Evolutionary conservation across 2,797 vertebrate genomes (phyloP).

Genomic region (Neostethus bicornis): DNA sequence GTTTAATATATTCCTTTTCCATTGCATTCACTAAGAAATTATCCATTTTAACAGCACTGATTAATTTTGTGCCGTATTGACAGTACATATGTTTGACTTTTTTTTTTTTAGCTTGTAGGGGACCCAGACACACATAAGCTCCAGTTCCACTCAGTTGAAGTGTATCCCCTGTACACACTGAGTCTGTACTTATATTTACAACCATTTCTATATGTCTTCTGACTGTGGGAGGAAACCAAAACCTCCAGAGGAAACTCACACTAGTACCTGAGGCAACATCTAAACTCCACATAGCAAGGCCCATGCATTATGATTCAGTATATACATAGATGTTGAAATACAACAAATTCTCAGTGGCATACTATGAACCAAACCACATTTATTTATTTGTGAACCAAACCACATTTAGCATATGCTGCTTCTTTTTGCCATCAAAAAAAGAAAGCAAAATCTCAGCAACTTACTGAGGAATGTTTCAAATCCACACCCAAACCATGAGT

Average conservation of each 20-base stretch:
- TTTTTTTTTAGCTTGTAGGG: neutral
- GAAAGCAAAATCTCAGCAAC: conserved; percentile 52
- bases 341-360: neutral
- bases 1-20: neutral
- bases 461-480: conserved; percentile 58
- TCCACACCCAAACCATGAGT: conserved; percentile 60
- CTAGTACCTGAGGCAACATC: neutral
- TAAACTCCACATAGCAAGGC: conserved; percentile 11
- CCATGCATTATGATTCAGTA: conserved; percentile 9
- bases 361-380: conserved; percentile 42
- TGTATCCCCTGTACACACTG: neutral
- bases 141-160: neutral
- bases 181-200: neutral
- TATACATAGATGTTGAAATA: conserved; percentile 7
- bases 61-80: neutral
- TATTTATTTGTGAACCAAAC: conserved; percentile 44
- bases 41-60: neutral
- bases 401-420: conserved; percentile 42
- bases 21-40: neutral
- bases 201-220: conserved; percentile 4
- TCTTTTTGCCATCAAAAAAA: conserved; percentile 46
- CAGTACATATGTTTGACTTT: neutral
- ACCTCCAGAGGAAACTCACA: neutral
- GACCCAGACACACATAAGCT: neutral
- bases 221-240: conserved; percentile 12